phyloP scores from a whole-genome alignment of 2,888 invertebrate species.

The Ceraclea dissimilis region DNA sequence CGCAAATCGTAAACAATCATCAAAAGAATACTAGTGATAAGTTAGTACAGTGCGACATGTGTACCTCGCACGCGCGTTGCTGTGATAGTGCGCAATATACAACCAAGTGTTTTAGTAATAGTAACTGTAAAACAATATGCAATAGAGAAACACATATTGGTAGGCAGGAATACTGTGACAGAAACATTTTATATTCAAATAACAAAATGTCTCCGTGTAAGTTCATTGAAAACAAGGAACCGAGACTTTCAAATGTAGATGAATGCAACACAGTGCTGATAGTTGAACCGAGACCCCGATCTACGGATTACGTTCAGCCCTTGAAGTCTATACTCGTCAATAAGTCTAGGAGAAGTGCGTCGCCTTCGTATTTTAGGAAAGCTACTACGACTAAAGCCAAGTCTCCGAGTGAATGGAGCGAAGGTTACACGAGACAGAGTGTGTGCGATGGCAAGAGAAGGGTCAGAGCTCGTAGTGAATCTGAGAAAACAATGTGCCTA shows the following conservation, averaged over 20 bases:
- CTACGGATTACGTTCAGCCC: conserved; percentile 10
- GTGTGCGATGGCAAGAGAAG: conserved; percentile 38
- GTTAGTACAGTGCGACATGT: conserved; percentile 10
- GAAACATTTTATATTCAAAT: background rate
- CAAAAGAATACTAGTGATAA: conserved; percentile 6
- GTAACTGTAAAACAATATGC: background rate
- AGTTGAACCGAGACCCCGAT: conserved; percentile 14
- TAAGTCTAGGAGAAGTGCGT: conserved; percentile 23
- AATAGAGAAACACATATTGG: conserved; percentile 8
- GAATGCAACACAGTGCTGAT: conserved; percentile 16
- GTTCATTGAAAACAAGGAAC: conserved; percentile 24
- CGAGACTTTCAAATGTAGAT: conserved; percentile 16
- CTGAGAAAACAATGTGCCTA: conserved; percentile 34
- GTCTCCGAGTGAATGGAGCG: conserved; percentile 17
- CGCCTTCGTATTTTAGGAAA: conserved; percentile 24
- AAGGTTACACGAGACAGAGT: conserved; percentile 7
- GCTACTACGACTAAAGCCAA: conserved; percentile 14
- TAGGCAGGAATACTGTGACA: conserved; percentile 9
- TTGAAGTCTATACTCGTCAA: conserved; percentile 21
- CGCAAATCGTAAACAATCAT: conserved; percentile 7
- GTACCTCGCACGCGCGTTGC: conserved; percentile 5
- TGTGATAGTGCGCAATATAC: background rate
- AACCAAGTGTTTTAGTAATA: background rate
- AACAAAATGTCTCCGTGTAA: conserved; percentile 9
- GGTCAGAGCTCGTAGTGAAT: conserved; percentile 45